Evolutionary conservation across 2,113 vertebrate species (phyloP).

Genomic region (Lycocorax pyrrhopterus): DNA sequence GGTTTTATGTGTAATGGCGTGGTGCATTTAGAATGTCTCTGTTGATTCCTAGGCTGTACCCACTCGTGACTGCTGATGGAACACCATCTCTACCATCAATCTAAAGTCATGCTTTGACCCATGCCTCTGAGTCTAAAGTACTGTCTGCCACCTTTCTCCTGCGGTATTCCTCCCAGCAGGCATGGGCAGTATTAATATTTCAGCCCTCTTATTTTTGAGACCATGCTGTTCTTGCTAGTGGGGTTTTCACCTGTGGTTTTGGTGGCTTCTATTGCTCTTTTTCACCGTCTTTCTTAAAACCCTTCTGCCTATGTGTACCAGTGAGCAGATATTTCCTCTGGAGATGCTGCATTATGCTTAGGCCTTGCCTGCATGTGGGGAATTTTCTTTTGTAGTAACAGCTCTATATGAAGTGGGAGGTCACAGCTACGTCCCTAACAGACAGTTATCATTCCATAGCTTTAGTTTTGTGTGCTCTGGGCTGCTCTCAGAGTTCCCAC

Average conservation of each 20-base stretch:
- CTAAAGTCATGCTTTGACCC: not conserved
- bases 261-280: not conserved
- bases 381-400: not conserved
- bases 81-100: not conserved
- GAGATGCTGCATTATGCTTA: not conserved
- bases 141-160: not conserved
- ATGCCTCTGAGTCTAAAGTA: not conserved
- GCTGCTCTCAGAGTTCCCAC: not conserved
- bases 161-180: not conserved
- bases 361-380: accelerated
- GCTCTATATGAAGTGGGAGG: not conserved
- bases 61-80: not conserved
- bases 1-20: not conserved
- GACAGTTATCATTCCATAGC: not conserved
- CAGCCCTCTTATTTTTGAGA: not conserved
- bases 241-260: not conserved
- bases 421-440: accelerated
- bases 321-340: not conserved
- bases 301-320: not conserved
- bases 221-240: not conserved
- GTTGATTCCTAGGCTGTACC: not conserved
- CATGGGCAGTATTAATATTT: not conserved
- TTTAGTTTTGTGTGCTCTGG: not conserved
- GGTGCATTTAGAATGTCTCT: not conserved
- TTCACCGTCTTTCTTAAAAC: not conserved